Evolutionary conservation across 2,797 vertebrate species (phyloP).

Genomic region (Rhinatrema bivittatum): DNA sequence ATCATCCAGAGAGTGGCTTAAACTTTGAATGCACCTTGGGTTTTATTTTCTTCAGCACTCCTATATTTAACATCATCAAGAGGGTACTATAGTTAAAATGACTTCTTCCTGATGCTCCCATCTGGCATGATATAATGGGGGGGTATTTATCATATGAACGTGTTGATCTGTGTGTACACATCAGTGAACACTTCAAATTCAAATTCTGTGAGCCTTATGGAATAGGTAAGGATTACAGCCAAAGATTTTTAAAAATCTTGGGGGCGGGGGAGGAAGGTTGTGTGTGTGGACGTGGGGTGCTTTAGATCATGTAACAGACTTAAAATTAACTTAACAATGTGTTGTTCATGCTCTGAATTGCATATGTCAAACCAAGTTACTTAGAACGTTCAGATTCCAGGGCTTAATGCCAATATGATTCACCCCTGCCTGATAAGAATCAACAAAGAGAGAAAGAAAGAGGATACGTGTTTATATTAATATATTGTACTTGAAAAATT

Average conservation of each 20-base stretch:
- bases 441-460: slow-evolving; percentile 32
- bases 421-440: too few relatives aligned
- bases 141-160: too few relatives aligned
- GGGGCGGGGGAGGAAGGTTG: slow-evolving; percentile 10
- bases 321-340: slow-evolving; percentile 30
- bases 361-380: slow-evolving; percentile 49
- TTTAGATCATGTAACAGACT: slow-evolving; percentile 22
- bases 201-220: slow-evolving; percentile 29
- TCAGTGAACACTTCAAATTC: too few relatives aligned
- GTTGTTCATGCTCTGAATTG: slow-evolving; percentile 27
- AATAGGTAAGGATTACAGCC: slow-evolving; percentile 37
- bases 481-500: slow-evolving; percentile 57
- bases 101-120: slow-evolving; percentile 37
- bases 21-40: slow-evolving; percentile 21
- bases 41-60: slow-evolving; percentile 25
- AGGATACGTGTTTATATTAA: slow-evolving; percentile 37
- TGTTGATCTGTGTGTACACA: slow-evolving; percentile 16
- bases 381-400: too few relatives aligned
- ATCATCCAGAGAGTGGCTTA: slow-evolving; percentile 24
- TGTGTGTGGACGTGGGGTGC: too few relatives aligned
- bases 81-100: slow-evolving; percentile 32
- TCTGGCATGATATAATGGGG: slow-evolving; percentile 37
- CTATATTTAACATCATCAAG: slow-evolving; percentile 21
- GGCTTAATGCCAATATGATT: too few relatives aligned
- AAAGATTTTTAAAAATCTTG: slow-evolving; percentile 53